A percentile compares a stretch with the other conserved stretches of the same genome.
phyloP scores from a whole-genome alignment of 2,888 invertebrate species.

The Ectropis crepuscularia region DNA sequence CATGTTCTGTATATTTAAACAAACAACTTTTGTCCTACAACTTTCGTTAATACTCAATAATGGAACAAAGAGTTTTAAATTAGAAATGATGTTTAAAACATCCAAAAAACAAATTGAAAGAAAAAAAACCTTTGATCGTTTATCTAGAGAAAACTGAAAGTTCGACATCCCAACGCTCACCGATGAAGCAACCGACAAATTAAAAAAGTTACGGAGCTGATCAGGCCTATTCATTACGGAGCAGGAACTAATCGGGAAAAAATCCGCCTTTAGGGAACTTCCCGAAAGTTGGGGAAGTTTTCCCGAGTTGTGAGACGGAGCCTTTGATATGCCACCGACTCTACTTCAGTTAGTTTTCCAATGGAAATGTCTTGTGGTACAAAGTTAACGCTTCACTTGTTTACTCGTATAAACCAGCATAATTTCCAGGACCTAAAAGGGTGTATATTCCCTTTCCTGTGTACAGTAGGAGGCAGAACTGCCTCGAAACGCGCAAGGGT shows the following conservation, averaged over 20 bases:
- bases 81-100: background rate
- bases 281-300: conserved; percentile 44
- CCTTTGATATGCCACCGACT: conserved; percentile 40
- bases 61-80: background rate
- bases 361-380: conserved; percentile 25
- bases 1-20: too few relatives aligned
- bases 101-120: background rate
- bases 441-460: too few relatives aligned
- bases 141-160: conserved; percentile 2
- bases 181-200: conserved; percentile 35
- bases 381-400: conserved; percentile 12
- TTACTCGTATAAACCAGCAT: background rate
- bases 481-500: too few relatives aligned
- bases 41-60: too few relatives aligned
- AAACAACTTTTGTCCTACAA: too few relatives aligned
- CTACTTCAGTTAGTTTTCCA: conserved; percentile 26
- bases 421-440: too few relatives aligned
- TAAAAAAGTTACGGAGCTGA: conserved; percentile 44
- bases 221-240: conserved; percentile 45
- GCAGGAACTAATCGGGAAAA: conserved; percentile 47
- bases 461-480: too few relatives aligned
- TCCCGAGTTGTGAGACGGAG: conserved; percentile 37
- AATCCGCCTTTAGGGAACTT: conserved; percentile 42
- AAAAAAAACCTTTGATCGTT: background rate
- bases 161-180: conserved; percentile 8